phyloP scores from a whole-genome alignment of 2,113 vertebrate genomes.

The Pseudopipra pipra region DNA sequence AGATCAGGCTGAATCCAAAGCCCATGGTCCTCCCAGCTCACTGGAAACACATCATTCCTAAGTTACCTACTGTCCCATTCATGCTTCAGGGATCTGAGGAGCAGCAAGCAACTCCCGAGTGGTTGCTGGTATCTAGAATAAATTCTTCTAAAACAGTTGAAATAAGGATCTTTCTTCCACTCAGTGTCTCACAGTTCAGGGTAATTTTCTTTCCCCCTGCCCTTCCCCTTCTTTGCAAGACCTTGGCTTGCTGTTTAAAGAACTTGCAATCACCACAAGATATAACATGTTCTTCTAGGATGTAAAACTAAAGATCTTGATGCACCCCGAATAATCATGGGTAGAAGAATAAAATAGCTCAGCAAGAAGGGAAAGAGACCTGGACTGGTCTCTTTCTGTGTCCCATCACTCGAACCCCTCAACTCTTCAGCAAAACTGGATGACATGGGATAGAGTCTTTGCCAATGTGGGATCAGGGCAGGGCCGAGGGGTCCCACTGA shows the following conservation, averaged over 20 bases:
- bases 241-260: slow-evolving; percentile 59
- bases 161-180: background rate
- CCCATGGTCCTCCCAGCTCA: background rate
- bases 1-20: background rate
- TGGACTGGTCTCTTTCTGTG: background rate
- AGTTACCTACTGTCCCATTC: background rate
- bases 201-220: background rate
- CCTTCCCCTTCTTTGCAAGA: background rate
- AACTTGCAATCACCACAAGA: slow-evolving; percentile 6
- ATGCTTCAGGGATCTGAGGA: background rate
- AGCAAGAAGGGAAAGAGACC: background rate
- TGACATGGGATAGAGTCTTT: rapidly evolving
- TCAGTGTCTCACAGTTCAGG: slow-evolving; percentile 18
- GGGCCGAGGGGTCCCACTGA: background rate
- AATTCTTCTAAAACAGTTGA: background rate
- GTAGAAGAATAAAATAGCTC: background rate
- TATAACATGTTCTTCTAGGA: slow-evolving; percentile 18
- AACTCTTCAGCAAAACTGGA: background rate
- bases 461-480: background rate
- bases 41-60: background rate
- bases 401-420: background rate
- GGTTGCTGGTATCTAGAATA: background rate
- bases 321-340: slow-evolving; percentile 8
- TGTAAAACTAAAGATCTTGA: background rate
- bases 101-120: background rate